Evolutionary conservation across 2,113 vertebrate species (phyloP).

Genomic region (Nansenia antarctica): DNA sequence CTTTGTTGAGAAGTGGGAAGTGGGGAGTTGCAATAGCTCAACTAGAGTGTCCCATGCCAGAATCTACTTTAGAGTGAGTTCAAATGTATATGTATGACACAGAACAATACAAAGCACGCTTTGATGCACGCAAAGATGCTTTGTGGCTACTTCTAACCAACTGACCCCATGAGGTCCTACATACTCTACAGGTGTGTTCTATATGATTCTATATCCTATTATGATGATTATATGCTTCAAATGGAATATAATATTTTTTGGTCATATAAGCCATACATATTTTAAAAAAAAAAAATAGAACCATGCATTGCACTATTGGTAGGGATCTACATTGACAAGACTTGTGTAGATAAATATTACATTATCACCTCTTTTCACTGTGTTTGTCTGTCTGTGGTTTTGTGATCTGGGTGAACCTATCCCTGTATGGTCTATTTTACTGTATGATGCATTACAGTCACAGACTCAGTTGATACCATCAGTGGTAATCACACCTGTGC

Average conservation of each 20-base stretch:
- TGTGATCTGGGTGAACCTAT: neutral
- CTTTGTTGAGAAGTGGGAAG: neutral
- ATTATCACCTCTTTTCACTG: no score
- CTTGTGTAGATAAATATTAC: no score
- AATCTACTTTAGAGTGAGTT: neutral
- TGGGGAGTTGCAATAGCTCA: neutral
- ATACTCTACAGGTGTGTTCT: no score
- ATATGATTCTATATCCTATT: no score
- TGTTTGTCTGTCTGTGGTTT: neutral
- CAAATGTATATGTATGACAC: neutral
- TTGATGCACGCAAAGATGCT: neutral
- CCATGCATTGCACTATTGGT: no score
- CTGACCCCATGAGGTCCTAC: neutral
- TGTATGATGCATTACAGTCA: neutral
- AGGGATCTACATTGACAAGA: no score
- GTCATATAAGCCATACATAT: no score
- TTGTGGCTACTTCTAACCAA: neutral
- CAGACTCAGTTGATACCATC: neutral
- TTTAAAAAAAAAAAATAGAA: no score
- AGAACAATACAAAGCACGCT: neutral
- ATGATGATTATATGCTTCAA: no score
- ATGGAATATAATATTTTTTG: no score
- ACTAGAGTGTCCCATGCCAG: neutral
- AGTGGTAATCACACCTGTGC: neutral
- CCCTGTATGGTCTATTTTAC: neutral